A percentile compares a stretch with the other conserved stretches of the same genome.
phyloP scores from a whole-genome alignment of 2,888 invertebrate species.

The Gasteruption jaculator region DNA sequence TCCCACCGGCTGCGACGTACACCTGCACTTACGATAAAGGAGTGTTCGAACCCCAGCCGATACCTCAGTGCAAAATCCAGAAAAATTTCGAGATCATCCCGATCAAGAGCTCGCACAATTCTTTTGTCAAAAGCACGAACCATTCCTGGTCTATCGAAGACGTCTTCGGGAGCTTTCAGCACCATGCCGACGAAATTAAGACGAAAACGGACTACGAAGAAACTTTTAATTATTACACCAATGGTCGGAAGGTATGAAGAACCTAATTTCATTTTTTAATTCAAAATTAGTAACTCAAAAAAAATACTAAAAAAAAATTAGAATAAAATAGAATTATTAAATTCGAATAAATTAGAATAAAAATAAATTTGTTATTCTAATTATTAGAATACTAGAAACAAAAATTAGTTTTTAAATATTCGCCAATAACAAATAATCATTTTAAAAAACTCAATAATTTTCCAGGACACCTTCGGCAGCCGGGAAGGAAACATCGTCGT shows the following conservation, averaged over 20 bases:
- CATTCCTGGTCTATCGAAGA: slow-evolving; percentile 29
- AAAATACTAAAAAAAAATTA: too few relatives aligned
- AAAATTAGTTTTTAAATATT: slow-evolving; percentile 3
- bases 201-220: too few relatives aligned
- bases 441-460: neutral
- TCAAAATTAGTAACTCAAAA: too few relatives aligned
- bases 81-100: slow-evolving; percentile 34
- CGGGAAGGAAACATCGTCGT: slow-evolving; percentile 15
- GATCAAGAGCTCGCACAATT: slow-evolving; percentile 24
- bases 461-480: neutral
- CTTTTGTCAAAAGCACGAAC: slow-evolving; percentile 27
- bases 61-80: slow-evolving; percentile 72
- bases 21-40: slow-evolving; percentile 66
- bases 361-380: too few relatives aligned
- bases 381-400: too few relatives aligned
- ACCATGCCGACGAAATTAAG: too few relatives aligned
- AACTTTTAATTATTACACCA: too few relatives aligned
- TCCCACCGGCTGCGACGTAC: slow-evolving; percentile 60
- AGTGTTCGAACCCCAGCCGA: slow-evolving; percentile 62
- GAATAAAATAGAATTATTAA: too few relatives aligned
- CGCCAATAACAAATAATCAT: slow-evolving; percentile 2
- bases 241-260: too few relatives aligned
- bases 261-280: too few relatives aligned
- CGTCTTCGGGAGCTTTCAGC: slow-evolving; percentile 11
- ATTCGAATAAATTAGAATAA: too few relatives aligned